A percentile compares a stretch with the other conserved stretches of the same genome.
phyloP scores from a whole-genome alignment of 2,113 vertebrate genomes.

The Girardinichthys multiradiatus region DNA sequence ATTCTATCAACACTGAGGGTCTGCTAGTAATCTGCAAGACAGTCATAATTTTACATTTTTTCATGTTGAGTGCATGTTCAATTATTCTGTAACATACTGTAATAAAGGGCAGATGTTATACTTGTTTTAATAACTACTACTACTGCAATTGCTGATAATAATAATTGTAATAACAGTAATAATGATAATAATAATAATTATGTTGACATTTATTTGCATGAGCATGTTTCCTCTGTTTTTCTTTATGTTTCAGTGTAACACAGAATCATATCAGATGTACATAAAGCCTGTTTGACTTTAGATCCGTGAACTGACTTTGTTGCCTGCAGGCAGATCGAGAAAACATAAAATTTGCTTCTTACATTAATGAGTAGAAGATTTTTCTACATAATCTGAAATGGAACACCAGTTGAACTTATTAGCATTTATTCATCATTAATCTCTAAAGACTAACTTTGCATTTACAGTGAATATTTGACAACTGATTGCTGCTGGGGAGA shows the following conservation, averaged over 20 bases:
- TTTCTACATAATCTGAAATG: background rate
- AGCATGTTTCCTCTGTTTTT: slow-evolving; percentile 52
- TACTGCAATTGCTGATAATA: too few relatives aligned
- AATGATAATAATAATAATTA: too few relatives aligned
- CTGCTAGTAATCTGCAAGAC: too few relatives aligned
- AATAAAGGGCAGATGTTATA: too few relatives aligned
- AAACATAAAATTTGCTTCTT: slow-evolving; percentile 12
- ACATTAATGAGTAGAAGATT: too few relatives aligned
- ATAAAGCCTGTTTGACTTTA: slow-evolving; percentile 9
- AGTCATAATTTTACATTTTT: too few relatives aligned
- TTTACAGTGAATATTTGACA: background rate
- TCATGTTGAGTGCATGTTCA: too few relatives aligned
- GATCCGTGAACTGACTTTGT: slow-evolving; percentile 31
- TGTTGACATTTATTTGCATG: too few relatives aligned
- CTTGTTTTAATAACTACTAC: too few relatives aligned
- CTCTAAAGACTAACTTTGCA: background rate
- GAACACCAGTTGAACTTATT: background rate
- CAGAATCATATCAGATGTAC: background rate
- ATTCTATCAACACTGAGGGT: too few relatives aligned
- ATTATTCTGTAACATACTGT: too few relatives aligned
- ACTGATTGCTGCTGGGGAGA: background rate
- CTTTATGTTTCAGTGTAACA: background rate
- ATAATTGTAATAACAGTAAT: too few relatives aligned
- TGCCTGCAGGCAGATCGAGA: slow-evolving; percentile 44
- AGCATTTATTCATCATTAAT: background rate